Evolutionary conservation across 2,113 vertebrate genomes (phyloP).

Genomic region (Dermatemys mawii): DNA sequence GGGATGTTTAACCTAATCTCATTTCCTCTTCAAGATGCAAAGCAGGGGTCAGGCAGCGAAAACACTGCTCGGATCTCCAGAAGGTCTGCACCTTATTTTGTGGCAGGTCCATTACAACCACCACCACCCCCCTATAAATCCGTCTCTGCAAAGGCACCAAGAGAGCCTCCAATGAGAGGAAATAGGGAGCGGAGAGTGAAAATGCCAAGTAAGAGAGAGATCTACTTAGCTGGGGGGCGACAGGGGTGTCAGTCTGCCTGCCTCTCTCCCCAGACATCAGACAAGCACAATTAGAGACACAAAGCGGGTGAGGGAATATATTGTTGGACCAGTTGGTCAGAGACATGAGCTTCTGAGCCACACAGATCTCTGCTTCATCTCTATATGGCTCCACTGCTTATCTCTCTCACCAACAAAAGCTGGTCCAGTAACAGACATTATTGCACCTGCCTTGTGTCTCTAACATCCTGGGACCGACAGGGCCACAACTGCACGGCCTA

Average conservation of each 20-base stretch:
- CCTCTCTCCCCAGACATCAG: background rate
- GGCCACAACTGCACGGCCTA: background rate
- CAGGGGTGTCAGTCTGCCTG: background rate
- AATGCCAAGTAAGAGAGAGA: background rate
- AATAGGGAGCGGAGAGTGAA: background rate
- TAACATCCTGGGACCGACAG: no score
- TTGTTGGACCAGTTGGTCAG: background rate
- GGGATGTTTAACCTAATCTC: conserved; percentile 2
- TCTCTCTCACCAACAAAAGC: no score
- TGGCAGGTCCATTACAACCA: background rate
- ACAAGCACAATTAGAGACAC: background rate
- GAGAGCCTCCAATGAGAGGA: no score
- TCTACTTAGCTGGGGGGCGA: no score
- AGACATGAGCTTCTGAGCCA: background rate
- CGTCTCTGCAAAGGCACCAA: background rate
- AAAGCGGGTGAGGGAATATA: background rate
- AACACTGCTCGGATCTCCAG: rapidly evolving
- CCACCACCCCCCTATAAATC: background rate
- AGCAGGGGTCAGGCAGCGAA: background rate
- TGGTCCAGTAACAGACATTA: no score
- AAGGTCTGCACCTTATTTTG: rapidly evolving
- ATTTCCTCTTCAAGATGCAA: background rate
- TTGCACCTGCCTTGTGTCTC: no score
- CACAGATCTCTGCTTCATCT: background rate
- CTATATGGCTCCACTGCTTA: no score